Base-by-base conservation (phyloP, 2,888 invertebrate species). In the Tridacna gigas region DNA sequence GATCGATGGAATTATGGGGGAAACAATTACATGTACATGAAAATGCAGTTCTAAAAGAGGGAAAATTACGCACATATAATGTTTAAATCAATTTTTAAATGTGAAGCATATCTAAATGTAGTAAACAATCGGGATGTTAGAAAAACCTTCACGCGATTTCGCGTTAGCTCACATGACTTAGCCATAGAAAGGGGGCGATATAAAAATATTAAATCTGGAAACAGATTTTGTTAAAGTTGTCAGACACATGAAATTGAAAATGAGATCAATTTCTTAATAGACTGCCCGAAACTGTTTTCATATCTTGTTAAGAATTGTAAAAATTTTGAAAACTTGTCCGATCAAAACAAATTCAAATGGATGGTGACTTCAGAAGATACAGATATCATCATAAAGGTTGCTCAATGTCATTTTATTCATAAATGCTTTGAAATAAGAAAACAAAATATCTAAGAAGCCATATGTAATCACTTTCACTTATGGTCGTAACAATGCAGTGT, bases 71-170 rank as follows among this genome's bases (percentile, higher is more conserved):
- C 12, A 61, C 61, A 22, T 61, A 61, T n/a, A 61, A 61, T 9
- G 11, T 61, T 61, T 61, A 61, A 61, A 61, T 61, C 18, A n/a
- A 61, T 15, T 61, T 61, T 61, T 61, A n/a, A 61, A 61, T 61
- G 12, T 15, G 61, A 61, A 22, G 9, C n/a, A 15, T 61, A 61
- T 22, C n/a, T 61, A n/a, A 9, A 15, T 12, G 12, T 61, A 9
- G n/a, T 9, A n/a, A 61, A 61, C 22, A n/a, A n/a, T n/a, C 22
- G 18, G 11, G 22, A 61, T 61, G 13, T 15, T 15, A 61, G n/a
- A 61, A 9, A n/a, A 11, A 12, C 11, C 9, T 11, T 51, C 9
- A 15, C n/a, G 11, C 12, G n/a, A 61, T 61, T n/a, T 61, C 18
- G 61, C 12, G n/a, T 22, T n/a, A 61, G 61, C n/a, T 9, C 12